These are phyloP conservation scores for Acrossocheilus wenchowensis DNA, from an alignment of 2,797 vertebrate genomes.

Conservation along the genomic window DNA sequence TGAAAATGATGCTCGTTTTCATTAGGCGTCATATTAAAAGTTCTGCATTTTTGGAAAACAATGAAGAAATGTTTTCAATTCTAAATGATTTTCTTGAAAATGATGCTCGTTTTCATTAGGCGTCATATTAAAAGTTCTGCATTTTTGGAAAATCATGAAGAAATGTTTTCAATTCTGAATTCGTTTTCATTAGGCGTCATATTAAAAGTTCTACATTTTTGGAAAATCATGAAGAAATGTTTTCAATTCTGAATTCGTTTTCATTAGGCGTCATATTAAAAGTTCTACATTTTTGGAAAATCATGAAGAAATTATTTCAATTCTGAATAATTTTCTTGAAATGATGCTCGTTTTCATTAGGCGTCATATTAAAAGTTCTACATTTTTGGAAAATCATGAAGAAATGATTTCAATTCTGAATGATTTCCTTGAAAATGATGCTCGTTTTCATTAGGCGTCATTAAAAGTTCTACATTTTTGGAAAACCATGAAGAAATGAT, in stretches of 20 bases:
- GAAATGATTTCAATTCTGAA: not conserved
- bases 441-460: no score
- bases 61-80: not conserved
- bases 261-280: conserved; percentile 52
- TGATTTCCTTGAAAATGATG: not conserved
- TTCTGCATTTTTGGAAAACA: not conserved
- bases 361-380: conserved; percentile 51
- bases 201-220: conserved; percentile 47
- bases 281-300: not conserved
- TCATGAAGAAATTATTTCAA: not conserved
- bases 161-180: not conserved
- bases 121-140: conserved; percentile 41
- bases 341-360: not conserved
- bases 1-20: not conserved
- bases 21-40: conserved; percentile 49
- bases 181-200: not conserved
- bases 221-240: not conserved
- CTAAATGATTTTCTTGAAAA: not conserved
- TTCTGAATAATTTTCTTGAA: not conserved
- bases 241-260: not conserved
- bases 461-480: no score
- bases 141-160: not conserved
- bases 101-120: not conserved
- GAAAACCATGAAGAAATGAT: no score
- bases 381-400: no score